These are phyloP conservation scores for Patella depressa DNA, from an alignment of 2,888 invertebrate species.

Conservation along the genomic window DNA sequence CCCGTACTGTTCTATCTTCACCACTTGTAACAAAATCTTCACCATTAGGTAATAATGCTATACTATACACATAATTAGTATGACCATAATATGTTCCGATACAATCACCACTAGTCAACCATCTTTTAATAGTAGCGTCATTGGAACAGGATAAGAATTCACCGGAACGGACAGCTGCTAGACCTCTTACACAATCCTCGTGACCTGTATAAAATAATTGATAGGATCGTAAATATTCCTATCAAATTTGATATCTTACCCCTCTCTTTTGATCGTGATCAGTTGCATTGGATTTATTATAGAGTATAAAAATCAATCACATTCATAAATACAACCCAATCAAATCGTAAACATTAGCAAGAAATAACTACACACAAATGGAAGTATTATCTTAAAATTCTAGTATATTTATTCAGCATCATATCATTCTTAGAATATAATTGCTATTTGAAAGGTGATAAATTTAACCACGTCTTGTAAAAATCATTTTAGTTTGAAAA, in stretches of 20 bases:
- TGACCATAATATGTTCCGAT: conserved; percentile 80
- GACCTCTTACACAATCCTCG: conserved; percentile 89
- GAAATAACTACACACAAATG: no score
- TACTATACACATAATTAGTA: conserved; percentile 86
- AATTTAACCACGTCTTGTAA: no score
- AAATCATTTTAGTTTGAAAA: no score
- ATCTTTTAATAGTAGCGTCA: conserved; percentile 88
- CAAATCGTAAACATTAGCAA: no score
- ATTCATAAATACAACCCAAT: no score
- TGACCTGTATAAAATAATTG: conserved; percentile 78
- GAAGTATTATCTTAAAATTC: no score
- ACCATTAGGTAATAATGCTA: conserved; percentile 72
- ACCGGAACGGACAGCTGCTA: conserved; percentile 78
- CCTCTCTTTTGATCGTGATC: no score
- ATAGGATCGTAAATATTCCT: background rate
- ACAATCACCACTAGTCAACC: conserved; percentile 85
- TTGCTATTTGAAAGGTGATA: no score
- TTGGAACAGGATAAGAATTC: conserved; percentile 92
- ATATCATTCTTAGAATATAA: no score
- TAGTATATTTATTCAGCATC: no score
- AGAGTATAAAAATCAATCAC: no score
- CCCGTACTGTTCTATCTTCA: conserved; percentile 88
- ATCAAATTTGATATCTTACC: background rate
- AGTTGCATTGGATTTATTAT: no score
- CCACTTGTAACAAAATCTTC: conserved; percentile 85